Evolutionary conservation across 2,888 invertebrate genomes (phyloP), one percentile per base, ranked within the genome.

Genomic region (Operophtera brumata): DNA sequence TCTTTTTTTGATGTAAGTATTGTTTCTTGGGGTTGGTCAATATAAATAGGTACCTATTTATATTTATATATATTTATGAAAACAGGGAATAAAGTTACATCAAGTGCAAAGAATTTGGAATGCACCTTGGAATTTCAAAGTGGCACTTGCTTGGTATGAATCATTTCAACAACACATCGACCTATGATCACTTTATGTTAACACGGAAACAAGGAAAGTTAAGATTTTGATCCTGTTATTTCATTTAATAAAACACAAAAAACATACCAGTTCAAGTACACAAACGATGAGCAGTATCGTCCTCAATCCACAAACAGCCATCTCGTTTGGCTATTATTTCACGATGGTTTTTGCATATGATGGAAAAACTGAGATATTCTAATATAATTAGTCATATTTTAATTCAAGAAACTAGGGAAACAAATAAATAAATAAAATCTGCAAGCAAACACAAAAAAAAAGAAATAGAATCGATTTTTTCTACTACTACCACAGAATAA

Each of bases 291-390:
- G 75, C 69, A 89, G 75, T 68, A 88, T 71, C 51, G 86, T 89
- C 69, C 90, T 77, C 53, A 89, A 67, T 61, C 86, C 84, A 76
- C 89, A 90, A 78, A 90, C 84, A 70, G 88, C 89, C 89, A 90
- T 90, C 73, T 75, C 78, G 63, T 62, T 46, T 35, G 36, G 40
- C 62, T 44, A 51, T n/a, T n/a, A 32, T 48, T 56, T 55, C 39
- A 49, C 46, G 14, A 46, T 46, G 43, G 14, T 50, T 42, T 42
- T 50, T 30, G 37, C 43, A 35, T 39, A 4, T 47, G 36, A 45
- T 47, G n/a, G 3, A 37, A 12, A 26, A 47, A 42, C 12, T 14
- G 44, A 39, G 9, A n/a, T 54, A 32, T 28, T 32, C 37, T 49
- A 9, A 35, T 46, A 8, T 26, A 47, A 50, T 42, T 39, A 65